Base-by-base conservation (phyloP, 1,140 invertebrate species). In the Macrobrachium nipponense region DNA sequence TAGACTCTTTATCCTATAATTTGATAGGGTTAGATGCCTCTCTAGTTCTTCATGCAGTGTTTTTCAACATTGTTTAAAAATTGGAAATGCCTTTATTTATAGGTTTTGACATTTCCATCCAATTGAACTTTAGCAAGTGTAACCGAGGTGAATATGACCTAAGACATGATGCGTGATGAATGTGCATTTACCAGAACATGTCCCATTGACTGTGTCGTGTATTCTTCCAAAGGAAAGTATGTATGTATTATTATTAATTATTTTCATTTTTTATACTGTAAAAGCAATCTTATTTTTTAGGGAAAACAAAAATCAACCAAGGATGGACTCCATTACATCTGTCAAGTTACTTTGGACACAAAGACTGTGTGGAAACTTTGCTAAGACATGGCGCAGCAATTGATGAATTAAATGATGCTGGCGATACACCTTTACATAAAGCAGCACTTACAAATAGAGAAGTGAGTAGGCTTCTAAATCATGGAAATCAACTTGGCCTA, bases 371-470 rank as follows among this genome's bases (percentile, higher is more conserved):
- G 0, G 89, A 91, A 80, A 44, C 90, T 20, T 87, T 92, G 66
- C 84, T 92, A 5, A 86, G 92, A 90, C 85, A 90, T 89, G 92
- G 91, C 62, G 92, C 92, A 68, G 90, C 91, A 86, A 90, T 93
- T 17, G 92, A 93, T 89, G 89, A 91, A 64, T 87, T 91, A 12
- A 93, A 93, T 89, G 90, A 91, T 82, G 87, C 89, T 23, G 92
- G 92, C 18, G 92, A 93, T 87, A 93, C 92, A n/a, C 91, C 92
- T 14, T 89, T 93, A 12, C 93, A 93, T 87, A 92, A 92, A 88
- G 93, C 93, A 58, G 91, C 92, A 43, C 91, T 91, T 86, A 92
- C 92, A 36, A 91, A 91, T 23, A 79, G 90, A 87, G 89, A 90
- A 79, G 90, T 90, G 72, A 59, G 58, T 59, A 10, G 27, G 15